Evolutionary conservation across 2,888 invertebrate genomes (phyloP).

Genomic region (Caenorhabditis sulstoni): DNA sequence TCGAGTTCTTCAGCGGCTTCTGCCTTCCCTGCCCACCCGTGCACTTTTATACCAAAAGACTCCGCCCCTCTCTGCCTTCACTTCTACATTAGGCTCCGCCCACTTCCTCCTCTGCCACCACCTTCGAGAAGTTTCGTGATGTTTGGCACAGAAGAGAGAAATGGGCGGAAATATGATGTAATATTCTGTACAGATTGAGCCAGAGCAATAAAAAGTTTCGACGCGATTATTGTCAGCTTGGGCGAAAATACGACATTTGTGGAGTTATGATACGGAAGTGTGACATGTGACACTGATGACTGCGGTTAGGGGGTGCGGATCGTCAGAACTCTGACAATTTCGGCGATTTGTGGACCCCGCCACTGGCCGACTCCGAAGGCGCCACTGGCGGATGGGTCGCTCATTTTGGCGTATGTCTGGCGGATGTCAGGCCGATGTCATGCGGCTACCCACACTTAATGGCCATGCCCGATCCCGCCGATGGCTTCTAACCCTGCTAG

Average conservation of each 20-base stretch:
- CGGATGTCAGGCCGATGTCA: too few species aligned
- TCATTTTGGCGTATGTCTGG: too few species aligned
- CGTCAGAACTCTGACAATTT: not conserved
- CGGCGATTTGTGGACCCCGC: too few species aligned
- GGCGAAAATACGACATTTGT: too few species aligned
- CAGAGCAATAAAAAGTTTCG: not conserved
- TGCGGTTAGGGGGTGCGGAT: too few species aligned
- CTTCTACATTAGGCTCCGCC: not conserved
- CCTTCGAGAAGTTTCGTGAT: slow-evolving; percentile 27
- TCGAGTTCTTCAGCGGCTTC: slow-evolving; percentile 7
- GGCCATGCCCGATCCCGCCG: too few species aligned
- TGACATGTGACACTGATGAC: too few species aligned
- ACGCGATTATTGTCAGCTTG: slow-evolving; percentile 18
- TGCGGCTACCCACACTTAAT: too few species aligned
- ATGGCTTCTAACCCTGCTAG: too few species aligned
- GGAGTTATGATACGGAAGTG: too few species aligned
- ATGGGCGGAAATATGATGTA: slow-evolving; percentile 20
- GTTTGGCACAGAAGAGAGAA: slow-evolving; percentile 12
- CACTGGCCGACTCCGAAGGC: too few species aligned
- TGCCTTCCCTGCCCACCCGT: not conserved
- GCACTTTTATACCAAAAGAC: slow-evolving; percentile 12
- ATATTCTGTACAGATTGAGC: slow-evolving; percentile 8
- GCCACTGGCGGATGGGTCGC: too few species aligned
- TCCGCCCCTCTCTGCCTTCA: not conserved
- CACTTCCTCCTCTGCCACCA: not conserved